Conservation (phyloP, 2,113 vertebrate species). For the Formicarius rufipectus region DNA sequence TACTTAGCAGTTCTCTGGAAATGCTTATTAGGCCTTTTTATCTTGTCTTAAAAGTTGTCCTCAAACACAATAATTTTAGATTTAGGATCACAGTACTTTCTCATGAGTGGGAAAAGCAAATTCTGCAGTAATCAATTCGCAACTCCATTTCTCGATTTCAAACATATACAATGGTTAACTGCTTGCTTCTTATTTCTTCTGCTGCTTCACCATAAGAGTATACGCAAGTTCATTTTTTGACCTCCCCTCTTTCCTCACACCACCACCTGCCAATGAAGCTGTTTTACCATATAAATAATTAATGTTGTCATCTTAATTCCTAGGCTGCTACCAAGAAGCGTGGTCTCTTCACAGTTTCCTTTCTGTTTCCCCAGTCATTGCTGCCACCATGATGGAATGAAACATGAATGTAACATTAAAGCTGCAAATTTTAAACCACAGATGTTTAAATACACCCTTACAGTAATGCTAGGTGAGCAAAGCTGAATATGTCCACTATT, state of each 20-base stretch:
- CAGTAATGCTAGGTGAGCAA: neutral
- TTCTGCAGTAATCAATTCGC: neutral
- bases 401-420: neutral
- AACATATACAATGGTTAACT: neutral
- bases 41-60: neutral
- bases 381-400: conserved; percentile 5
- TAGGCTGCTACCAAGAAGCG: neutral
- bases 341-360: neutral
- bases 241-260: neutral
- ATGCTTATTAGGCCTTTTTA: neutral
- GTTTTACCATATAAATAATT: conserved; percentile 36
- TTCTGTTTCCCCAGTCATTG: conserved; percentile 8
- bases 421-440: neutral
- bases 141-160: neutral
- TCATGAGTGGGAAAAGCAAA: neutral
- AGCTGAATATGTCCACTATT: neutral
- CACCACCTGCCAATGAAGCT: conserved; percentile 38
- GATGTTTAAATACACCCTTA: neutral
- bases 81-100: neutral
- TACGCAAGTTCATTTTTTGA: neutral
- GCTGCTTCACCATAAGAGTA: neutral
- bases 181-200: neutral
- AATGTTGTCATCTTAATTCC: conserved; percentile 48
- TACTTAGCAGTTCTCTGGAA: neutral
- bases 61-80: neutral